These are phyloP conservation scores for Standfussiana lucernea DNA, from an alignment of 2,888 invertebrate genomes.

Conservation along the genomic window DNA sequence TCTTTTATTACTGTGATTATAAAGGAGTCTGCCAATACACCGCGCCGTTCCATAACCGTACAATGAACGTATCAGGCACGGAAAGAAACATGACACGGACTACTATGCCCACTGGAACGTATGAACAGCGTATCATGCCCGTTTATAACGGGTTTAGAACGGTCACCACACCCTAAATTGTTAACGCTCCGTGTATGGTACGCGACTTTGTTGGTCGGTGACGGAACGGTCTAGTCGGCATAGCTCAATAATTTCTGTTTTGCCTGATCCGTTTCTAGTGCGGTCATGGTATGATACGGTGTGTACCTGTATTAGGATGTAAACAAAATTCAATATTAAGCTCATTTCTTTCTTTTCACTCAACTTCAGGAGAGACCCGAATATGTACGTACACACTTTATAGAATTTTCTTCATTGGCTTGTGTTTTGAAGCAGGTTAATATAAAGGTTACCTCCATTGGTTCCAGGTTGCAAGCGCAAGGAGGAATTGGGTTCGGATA, in stretches of 20 bases:
- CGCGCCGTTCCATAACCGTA: not conserved
- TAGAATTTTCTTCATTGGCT: constrained; percentile 39
- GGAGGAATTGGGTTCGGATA: constrained; percentile 96
- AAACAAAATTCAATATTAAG: constrained; percentile 21
- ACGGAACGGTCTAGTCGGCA: not conserved
- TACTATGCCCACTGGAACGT: not conserved
- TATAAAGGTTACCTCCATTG: constrained; percentile 24
- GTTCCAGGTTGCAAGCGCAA: constrained; percentile 97
- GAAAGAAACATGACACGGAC: not conserved
- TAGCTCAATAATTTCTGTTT: not conserved
- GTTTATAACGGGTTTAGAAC: not conserved
- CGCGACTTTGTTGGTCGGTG: not conserved
- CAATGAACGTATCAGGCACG: not conserved
- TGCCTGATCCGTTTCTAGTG: not conserved
- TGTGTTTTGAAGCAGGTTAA: constrained; percentile 12
- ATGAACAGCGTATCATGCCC: not conserved
- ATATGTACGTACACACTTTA: constrained; percentile 57
- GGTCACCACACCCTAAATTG: not conserved
- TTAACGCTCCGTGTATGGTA: not conserved
- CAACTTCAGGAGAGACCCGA: constrained; percentile 61
- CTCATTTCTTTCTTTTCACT: constrained; percentile 59
- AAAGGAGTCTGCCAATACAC: not conserved
- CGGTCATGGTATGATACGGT: not conserved
- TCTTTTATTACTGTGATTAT: not conserved
- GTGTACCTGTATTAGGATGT: constrained; percentile 13